Percentiles rank a stretch among this genome's conserved stretches.
Conservation (phyloP, 2,113 vertebrate genomes). For the Tachysurus vachellii region DNA sequence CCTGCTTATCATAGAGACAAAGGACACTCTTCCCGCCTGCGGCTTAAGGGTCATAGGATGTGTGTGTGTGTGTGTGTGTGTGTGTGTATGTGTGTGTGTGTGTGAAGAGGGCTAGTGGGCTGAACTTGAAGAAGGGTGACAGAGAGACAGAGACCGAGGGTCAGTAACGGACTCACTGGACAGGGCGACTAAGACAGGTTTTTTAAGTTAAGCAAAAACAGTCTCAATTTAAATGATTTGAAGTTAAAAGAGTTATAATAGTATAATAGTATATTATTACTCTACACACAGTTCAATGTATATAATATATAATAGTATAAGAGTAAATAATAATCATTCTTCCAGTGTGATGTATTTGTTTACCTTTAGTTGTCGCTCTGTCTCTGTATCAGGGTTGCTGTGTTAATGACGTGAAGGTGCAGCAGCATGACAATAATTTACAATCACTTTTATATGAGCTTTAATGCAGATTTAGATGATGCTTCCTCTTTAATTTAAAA, state of each 20-base stretch:
- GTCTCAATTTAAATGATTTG: not conserved
- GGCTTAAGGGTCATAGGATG: constrained; percentile 69
- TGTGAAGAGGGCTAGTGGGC: constrained; percentile 68
- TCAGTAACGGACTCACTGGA: constrained; percentile 29
- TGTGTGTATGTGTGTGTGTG: constrained; percentile 68
- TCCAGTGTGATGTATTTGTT: not conserved
- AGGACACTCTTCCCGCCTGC: constrained; percentile 53
- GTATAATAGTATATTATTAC: not conserved
- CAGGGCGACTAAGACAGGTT: not conserved
- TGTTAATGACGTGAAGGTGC: not conserved
- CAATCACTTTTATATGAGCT: too few relatives aligned
- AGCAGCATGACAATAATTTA: too few relatives aligned
- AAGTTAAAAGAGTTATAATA: too few relatives aligned
- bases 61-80: constrained; percentile 60
- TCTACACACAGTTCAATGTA: too few relatives aligned
- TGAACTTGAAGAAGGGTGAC: constrained; percentile 76
- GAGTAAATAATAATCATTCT: not conserved
- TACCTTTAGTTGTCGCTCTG: not conserved
- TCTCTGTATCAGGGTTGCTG: not conserved
- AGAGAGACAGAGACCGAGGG: constrained; percentile 56
- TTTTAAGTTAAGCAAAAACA: not conserved
- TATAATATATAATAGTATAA: too few relatives aligned
- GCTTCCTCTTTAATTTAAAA: not conserved
- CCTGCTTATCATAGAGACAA: constrained; percentile 76
- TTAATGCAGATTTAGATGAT: not conserved